Conservation (phyloP, 2,113 vertebrate species). For the Prochilodus magdalenae region DNA sequence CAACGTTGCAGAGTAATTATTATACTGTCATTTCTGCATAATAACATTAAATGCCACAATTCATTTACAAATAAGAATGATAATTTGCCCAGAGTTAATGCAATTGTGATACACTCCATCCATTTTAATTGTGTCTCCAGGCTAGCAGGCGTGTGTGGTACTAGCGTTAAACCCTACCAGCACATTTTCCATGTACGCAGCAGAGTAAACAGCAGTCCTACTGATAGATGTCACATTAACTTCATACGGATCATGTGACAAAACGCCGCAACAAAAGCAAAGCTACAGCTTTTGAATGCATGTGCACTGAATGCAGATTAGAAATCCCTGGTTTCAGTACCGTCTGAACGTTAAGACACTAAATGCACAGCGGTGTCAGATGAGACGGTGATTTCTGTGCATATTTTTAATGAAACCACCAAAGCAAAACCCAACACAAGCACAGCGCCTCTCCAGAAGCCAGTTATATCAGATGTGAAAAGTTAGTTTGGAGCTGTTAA, state of each 20-base stretch:
- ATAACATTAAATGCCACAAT: conserved; percentile 11
- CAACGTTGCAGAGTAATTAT: neutral
- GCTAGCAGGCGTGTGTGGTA: conserved; percentile 6
- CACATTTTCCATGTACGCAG: conserved; percentile 4
- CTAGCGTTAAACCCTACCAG: neutral
- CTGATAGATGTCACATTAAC: neutral
- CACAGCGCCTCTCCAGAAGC: neutral
- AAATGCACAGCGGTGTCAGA: no score
- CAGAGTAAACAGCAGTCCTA: neutral
- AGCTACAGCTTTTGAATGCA: neutral
- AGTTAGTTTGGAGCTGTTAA: conserved; percentile 10
- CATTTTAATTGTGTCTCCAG: neutral
- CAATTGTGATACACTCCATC: conserved; percentile 31
- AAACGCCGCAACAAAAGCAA: neutral
- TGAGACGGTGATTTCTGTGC: neutral
- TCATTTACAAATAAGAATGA: conserved; percentile 37
- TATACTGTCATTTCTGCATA: neutral
- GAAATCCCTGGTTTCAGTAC: neutral
- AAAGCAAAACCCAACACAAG: neutral
- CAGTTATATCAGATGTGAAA: neutral
- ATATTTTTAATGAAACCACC: neutral
- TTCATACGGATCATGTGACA: neutral
- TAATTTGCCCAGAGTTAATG: conserved; percentile 38
- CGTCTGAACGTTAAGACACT: neutral
- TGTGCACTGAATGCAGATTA: neutral